phyloP scores from a whole-genome alignment of 2,113 vertebrate species.

The Condylura cristata region DNA sequence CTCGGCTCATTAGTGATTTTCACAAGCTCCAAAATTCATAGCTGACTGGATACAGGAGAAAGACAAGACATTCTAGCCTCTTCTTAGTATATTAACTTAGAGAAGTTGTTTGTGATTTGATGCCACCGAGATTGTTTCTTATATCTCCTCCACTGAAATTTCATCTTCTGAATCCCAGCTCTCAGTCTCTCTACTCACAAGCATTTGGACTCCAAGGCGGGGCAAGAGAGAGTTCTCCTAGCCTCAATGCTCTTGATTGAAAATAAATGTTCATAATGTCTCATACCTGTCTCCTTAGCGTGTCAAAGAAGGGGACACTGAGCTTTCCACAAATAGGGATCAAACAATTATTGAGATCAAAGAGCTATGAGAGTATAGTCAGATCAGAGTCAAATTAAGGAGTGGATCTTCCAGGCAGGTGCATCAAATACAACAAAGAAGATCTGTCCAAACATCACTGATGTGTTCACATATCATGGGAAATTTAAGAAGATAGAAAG shows the following conservation, averaged over 20 bases:
- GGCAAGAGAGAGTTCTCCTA: neutral
- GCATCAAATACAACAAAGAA: neutral
- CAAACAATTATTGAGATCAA: neutral
- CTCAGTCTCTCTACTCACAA: neutral
- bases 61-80: neutral
- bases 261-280: neutral
- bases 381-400: neutral
- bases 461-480: too few species aligned
- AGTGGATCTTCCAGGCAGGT: neutral
- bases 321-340: neutral
- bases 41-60: neutral
- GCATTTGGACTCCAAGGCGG: neutral
- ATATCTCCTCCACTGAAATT: neutral
- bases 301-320: neutral
- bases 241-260: neutral
- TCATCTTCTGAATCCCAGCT: neutral
- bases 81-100: neutral
- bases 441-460: neutral
- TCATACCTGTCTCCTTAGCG: neutral
- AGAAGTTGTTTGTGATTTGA: neutral
- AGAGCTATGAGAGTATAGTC: neutral
- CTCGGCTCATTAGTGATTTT: neutral
- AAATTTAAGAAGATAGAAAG: neutral
- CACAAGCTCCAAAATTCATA: neutral
- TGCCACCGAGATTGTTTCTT: neutral